Evolutionary conservation across 2,797 vertebrate genomes (phyloP), one percentile per base, ranked within the genome.

Genomic region (Lepilemur septentrionalis): DNA sequence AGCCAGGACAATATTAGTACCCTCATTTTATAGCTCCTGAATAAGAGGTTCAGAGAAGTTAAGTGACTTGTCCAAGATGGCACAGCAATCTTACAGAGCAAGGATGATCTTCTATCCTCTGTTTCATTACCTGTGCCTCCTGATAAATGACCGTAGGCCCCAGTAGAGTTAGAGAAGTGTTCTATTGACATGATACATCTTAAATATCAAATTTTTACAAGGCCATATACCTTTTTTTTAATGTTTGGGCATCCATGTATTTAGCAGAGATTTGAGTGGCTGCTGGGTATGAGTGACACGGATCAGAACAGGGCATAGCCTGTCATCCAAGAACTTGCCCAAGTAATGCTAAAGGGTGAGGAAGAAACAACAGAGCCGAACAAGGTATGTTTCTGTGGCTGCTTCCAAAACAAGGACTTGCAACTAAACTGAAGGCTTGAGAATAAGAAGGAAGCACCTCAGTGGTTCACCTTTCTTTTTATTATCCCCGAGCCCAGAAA

Each of bases 351-450:
- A 30, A 3, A 32, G 7, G 15, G 18, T 30, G 32, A 30, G 80
- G 50, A 28, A 46, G 61, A 30, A 38, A 7, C 18, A 13, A 2
- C 7, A 3, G 57, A 18, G 1, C 17, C 4, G 1, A 7, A 15
- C 23, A 46, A 7, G 10, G 7, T 4, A 0, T 2, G 7, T 35
- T 6, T 38, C 35, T 5, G 0, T 25, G 10, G 17, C 41, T 73
- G 41, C 61, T 59, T 7, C 48, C 25, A 14, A 4, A 14, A 3
- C 35, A 7, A 18, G 80, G 85, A 46, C 11, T 18, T 1, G 0
- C 23, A 61, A 1, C 52, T 18, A 0, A 67, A 11, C 88, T 20
- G 23, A 22, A 70, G n/a, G 4, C 38, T 17, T 48, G 13, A 75
- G 69, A 30, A 38, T 13, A 70, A 35, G 75, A 88, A 3, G 43